Conservation (phyloP, 1,140 invertebrate genomes). For the Aricia agestis region DNA sequence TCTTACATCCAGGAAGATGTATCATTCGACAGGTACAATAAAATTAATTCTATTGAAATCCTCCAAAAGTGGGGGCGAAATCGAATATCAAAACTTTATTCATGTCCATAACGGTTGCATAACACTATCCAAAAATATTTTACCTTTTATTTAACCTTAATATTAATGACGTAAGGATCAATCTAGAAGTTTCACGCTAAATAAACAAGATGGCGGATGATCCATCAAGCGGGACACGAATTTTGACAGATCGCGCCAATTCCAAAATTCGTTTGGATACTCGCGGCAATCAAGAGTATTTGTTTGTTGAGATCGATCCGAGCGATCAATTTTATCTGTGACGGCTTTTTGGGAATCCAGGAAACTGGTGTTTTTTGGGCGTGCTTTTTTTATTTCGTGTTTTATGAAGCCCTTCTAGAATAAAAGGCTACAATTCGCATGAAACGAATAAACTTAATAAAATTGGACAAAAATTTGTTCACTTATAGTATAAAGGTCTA, state of each 20-base stretch:
- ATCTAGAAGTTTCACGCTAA: too few relatives aligned
- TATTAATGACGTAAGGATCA: too few relatives aligned
- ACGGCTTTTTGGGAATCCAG: conserved; percentile 7
- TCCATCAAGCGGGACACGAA: neutral
- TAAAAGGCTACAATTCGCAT: neutral
- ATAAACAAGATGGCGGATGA: neutral
- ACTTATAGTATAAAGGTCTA: too few relatives aligned
- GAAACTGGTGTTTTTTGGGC: neutral
- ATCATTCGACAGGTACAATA: conserved; percentile 3
- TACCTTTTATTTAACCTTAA: too few relatives aligned
- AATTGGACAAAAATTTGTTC: too few relatives aligned
- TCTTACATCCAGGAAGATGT: neutral
- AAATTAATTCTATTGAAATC: neutral
- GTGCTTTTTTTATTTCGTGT: neutral
- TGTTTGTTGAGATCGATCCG: conserved; percentile 4
- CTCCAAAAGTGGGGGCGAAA: neutral
- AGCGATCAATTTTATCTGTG: conserved; percentile 15
- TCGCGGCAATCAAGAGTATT: conserved; percentile 4
- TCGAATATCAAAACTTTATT: neutral
- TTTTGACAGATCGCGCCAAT: conserved; percentile 12
- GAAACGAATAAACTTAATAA: too few relatives aligned
- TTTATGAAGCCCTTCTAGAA: neutral
- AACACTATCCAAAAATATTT: neutral
- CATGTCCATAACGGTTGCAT: neutral
- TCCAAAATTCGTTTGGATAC: conserved; percentile 10